phyloP scores from a whole-genome alignment of 2,113 vertebrate species.

The Chelonoidis abingdonii region DNA sequence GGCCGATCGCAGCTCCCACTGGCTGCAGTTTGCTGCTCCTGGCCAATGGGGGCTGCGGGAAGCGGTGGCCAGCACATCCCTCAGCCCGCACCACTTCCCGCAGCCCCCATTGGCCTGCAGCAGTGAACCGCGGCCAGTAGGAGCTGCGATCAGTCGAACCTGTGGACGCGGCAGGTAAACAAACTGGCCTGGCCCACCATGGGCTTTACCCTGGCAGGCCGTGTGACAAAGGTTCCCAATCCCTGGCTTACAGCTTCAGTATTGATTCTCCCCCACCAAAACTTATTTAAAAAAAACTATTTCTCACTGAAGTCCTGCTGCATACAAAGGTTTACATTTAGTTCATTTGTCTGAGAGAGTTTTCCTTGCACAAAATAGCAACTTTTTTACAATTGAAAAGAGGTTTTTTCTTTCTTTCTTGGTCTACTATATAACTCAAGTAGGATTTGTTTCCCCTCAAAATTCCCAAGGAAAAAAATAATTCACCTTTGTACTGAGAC shows the following conservation, averaged over 20 bases:
- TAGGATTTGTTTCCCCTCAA: neutral
- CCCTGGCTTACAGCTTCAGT: neutral
- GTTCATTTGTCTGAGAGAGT: neutral
- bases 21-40: too few relatives aligned
- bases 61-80: too few relatives aligned
- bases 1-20: too few relatives aligned
- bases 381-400: neutral
- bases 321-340: neutral
- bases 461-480: neutral
- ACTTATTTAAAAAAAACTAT: neutral
- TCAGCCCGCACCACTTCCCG: too few relatives aligned
- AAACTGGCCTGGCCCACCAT: too few relatives aligned
- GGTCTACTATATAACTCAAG: neutral
- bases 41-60: too few relatives aligned
- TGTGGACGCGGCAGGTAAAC: too few relatives aligned
- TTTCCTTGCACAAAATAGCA: neutral
- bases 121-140: too few relatives aligned
- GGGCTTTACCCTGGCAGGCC: too few relatives aligned
- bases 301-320: neutral
- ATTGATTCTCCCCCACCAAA: neutral
- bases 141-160: too few relatives aligned
- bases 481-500: neutral
- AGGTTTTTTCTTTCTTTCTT: neutral
- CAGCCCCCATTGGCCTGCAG: too few relatives aligned
- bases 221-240: too few relatives aligned